phyloP scores from a whole-genome alignment of 2,113 vertebrate genomes.

The Malurus alboscapulatus region DNA sequence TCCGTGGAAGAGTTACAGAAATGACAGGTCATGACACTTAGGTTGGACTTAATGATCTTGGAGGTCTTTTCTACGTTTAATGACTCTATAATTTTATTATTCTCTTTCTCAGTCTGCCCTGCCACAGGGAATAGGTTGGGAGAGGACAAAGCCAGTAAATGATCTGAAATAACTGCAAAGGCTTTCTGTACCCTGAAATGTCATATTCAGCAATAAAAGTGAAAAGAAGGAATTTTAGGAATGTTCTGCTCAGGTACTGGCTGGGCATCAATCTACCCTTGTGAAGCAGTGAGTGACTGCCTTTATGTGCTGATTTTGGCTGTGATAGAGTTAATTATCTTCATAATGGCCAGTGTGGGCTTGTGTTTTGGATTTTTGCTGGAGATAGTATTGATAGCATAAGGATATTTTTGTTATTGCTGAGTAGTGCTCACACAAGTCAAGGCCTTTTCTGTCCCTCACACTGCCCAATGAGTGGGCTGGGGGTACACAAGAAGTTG shows the following conservation, averaged over 20 bases:
- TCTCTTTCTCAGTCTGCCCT: neutral
- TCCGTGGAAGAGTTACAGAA: neutral
- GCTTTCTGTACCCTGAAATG: accelerated
- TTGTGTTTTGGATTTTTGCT: neutral
- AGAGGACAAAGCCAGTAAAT: neutral
- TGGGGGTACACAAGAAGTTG: accelerated
- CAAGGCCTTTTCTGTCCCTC: neutral
- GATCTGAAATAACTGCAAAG: neutral
- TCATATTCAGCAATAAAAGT: neutral
- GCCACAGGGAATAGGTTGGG: neutral
- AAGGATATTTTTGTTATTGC: neutral
- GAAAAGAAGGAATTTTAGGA: neutral
- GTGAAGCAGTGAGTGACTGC: neutral
- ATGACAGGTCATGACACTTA: neutral
- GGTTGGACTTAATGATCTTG: neutral
- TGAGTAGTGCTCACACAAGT: neutral
- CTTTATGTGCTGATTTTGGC: neutral
- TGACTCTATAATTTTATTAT: neutral
- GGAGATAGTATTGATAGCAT: neutral
- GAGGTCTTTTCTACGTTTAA: neutral
- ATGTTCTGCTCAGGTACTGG: neutral
- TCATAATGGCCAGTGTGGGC: neutral
- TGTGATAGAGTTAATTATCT: neutral
- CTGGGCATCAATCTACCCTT: neutral
- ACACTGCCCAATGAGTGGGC: accelerated